Evolutionary conservation across 2,113 vertebrate species (phyloP).

Genomic region (Oreochromis aureus): DNA sequence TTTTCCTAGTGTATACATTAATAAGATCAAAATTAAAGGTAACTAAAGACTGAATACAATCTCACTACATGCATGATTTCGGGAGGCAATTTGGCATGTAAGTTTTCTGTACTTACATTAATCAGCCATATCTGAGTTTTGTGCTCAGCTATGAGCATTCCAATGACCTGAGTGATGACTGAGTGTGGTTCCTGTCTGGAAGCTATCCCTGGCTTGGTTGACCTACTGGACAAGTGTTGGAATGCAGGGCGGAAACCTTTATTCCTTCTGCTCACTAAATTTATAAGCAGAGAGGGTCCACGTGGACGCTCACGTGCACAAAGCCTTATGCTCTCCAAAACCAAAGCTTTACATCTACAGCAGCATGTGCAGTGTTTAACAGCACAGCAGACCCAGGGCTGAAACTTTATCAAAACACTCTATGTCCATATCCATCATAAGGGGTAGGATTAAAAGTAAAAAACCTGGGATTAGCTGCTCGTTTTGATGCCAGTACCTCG

Average conservation of each 20-base stretch:
- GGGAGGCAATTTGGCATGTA: not conserved
- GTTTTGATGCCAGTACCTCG: not conserved
- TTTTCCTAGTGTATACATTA: not conserved
- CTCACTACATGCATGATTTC: not conserved
- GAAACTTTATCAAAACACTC: not conserved
- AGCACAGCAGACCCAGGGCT: not conserved
- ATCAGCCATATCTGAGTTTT: not conserved
- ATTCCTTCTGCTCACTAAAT: not conserved
- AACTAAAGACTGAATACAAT: not conserved
- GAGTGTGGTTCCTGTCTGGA: conserved; percentile 39
- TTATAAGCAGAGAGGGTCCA: not conserved
- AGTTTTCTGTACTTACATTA: not conserved
- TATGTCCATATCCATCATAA: not conserved
- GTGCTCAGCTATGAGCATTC: conserved; percentile 11
- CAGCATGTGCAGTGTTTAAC: not conserved
- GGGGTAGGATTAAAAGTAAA: not conserved
- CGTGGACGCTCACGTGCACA: not conserved
- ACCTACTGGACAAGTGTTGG: conserved; percentile 11
- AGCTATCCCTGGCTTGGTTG: conserved; percentile 1
- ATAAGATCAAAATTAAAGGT: not conserved
- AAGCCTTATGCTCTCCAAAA: not conserved
- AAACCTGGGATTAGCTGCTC: not conserved
- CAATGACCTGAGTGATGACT: conserved; percentile 23
- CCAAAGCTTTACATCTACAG: not conserved
- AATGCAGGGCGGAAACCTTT: conserved; percentile 20